These are phyloP conservation scores for Amazona ochrocephala DNA, from an alignment of 2,797 vertebrate genomes.

Conservation along the genomic window DNA sequence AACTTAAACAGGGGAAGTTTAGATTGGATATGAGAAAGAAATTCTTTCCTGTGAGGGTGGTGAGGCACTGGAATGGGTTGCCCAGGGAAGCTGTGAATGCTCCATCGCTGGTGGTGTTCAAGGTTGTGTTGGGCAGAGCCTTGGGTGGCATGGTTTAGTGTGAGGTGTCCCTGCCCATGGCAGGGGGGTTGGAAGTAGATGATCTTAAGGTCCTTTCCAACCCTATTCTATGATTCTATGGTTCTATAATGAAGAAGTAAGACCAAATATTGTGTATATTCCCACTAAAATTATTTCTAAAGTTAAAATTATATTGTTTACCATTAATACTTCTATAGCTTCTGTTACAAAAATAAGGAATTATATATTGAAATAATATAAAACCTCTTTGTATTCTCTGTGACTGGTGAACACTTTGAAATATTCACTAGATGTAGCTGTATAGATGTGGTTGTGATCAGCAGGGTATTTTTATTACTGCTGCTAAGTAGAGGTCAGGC, in stretches of 20 bases:
- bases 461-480: background rate
- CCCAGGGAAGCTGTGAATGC: too few relatives aligned
- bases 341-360: background rate
- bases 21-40: too few relatives aligned
- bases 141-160: too few relatives aligned
- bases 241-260: background rate
- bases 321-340: background rate
- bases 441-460: background rate
- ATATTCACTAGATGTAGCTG: background rate
- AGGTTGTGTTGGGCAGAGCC: too few relatives aligned
- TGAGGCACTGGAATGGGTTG: too few relatives aligned
- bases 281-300: background rate
- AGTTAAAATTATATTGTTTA: background rate
- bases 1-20: too few relatives aligned
- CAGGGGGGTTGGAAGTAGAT: too few relatives aligned
- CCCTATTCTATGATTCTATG: too few relatives aligned
- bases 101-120: too few relatives aligned
- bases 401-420: background rate
- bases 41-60: too few relatives aligned
- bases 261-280: background rate
- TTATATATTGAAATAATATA: background rate
- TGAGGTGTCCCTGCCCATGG: too few relatives aligned
- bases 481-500: background rate
- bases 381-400: background rate
- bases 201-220: too few relatives aligned